A percentile compares a stretch with the other conserved stretches of the same genome.
Conservation (phyloP, 2,113 vertebrate genomes). For the Puma concolor region DNA sequence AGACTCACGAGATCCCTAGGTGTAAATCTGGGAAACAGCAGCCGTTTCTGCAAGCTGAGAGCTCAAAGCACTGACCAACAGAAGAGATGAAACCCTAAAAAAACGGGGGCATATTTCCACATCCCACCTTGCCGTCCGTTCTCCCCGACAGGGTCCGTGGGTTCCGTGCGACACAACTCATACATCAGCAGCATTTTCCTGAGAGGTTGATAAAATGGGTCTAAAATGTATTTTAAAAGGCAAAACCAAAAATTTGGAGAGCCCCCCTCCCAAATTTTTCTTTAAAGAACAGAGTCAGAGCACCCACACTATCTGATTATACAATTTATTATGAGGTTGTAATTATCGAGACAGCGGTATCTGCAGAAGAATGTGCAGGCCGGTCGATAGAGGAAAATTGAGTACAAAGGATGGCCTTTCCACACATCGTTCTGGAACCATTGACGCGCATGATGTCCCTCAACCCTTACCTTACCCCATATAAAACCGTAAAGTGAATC, state of each 20-base stretch:
- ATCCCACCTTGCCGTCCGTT: accelerated
- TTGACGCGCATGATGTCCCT: accelerated
- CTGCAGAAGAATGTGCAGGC: neutral
- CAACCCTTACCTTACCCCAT: too few species aligned
- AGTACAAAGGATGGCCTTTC: neutral
- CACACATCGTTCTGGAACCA: neutral
- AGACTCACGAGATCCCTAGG: neutral
- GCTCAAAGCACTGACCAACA: neutral
- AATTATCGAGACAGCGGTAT: neutral
- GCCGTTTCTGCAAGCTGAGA: neutral
- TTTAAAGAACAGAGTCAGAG: neutral
- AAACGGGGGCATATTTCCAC: accelerated
- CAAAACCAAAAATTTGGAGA: neutral
- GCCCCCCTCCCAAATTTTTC: neutral
- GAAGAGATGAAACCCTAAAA: neutral
- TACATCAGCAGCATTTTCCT: accelerated
- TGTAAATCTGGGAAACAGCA: neutral
- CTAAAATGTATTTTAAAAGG: neutral
- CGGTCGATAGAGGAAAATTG: neutral
- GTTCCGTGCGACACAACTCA: neutral
- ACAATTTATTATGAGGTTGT: neutral
- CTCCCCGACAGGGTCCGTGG: too few species aligned
- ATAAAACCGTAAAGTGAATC: neutral
- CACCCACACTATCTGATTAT: neutral
- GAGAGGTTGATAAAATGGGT: too few species aligned